phyloP scores from a whole-genome alignment of 2,797 vertebrate species.

The Gallirallus australis region DNA sequence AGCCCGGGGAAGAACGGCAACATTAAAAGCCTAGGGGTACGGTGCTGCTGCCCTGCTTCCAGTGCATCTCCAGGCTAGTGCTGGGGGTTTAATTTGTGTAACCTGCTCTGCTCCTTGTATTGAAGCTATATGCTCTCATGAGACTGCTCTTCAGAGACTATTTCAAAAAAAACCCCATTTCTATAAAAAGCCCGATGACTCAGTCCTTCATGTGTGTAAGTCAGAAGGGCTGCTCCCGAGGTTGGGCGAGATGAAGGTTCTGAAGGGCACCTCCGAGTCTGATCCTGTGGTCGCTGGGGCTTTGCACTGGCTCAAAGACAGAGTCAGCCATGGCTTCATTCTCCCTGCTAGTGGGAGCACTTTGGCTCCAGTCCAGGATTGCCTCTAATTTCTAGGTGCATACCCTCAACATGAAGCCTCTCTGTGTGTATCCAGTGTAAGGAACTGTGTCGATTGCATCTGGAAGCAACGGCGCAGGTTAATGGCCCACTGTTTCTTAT shows the following conservation, averaged over 20 bases:
- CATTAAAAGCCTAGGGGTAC: not conserved
- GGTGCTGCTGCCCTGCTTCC: not conserved
- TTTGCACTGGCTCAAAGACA: rapidly evolving
- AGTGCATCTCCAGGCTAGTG: not conserved
- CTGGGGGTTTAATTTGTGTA: not conserved
- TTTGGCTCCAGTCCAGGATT: not conserved
- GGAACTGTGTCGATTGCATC: not conserved
- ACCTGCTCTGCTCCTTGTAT: not conserved
- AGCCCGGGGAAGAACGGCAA: not conserved
- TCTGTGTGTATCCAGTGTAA: not conserved
- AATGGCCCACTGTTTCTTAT: not conserved
- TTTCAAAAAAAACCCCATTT: not conserved
- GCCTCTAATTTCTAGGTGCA: not conserved
- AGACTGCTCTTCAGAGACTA: constrained; percentile 14
- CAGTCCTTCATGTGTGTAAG: not conserved
- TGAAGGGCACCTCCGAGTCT: not conserved
- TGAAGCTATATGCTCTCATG: not conserved
- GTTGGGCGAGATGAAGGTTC: not conserved
- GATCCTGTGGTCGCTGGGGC: rapidly evolving
- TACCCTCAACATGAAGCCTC: not conserved
- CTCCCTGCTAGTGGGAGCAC: not conserved
- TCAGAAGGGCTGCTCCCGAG: not conserved
- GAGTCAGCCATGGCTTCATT: not conserved
- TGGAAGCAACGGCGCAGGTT: not conserved
- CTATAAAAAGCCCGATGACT: constrained; percentile 43